A percentile compares a stretch with the other conserved stretches of the same genome.
Conservation (phyloP, 2,888 invertebrate species). For the Polymixis flavicincta region DNA sequence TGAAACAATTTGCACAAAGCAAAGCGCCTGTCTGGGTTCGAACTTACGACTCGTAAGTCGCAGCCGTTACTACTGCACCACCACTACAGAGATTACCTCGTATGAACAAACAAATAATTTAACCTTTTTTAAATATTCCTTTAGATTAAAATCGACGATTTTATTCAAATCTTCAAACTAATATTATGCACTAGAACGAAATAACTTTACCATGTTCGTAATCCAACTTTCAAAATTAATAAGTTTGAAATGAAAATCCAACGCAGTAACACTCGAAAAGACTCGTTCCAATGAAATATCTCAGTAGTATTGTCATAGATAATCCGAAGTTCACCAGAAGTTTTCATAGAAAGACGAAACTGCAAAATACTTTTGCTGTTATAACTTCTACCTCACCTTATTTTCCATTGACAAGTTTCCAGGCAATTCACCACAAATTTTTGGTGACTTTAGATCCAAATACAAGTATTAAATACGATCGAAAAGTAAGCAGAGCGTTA, state of each 20-base stretch:
- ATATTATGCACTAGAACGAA: background rate
- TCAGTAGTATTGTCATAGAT: background rate
- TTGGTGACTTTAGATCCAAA: conserved; percentile 10
- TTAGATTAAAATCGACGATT: background rate
- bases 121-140: too few species aligned
- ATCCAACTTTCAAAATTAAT: background rate
- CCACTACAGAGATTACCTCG: too few species aligned
- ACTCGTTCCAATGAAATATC: background rate
- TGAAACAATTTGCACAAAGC: too few species aligned
- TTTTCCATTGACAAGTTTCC: conserved; percentile 8
- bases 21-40: too few species aligned
- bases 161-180: background rate
- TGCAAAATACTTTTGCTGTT: conserved; percentile 5
- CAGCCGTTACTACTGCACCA: too few species aligned
- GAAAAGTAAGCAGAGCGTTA: conserved; percentile 7
- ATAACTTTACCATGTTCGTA: background rate
- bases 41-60: too few species aligned
- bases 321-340: background rate
- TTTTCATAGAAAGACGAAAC: background rate
- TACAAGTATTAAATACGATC: background rate
- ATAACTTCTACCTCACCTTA: background rate
- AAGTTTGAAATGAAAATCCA: background rate
- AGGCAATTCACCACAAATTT: conserved; percentile 14
- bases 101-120: too few species aligned
- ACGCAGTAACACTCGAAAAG: background rate